A percentile compares a stretch with the other conserved stretches of the same genome.
These are phyloP conservation scores for Ciconia boyciana DNA, from an alignment of 2,113 vertebrate genomes.

Conservation along the genomic window DNA sequence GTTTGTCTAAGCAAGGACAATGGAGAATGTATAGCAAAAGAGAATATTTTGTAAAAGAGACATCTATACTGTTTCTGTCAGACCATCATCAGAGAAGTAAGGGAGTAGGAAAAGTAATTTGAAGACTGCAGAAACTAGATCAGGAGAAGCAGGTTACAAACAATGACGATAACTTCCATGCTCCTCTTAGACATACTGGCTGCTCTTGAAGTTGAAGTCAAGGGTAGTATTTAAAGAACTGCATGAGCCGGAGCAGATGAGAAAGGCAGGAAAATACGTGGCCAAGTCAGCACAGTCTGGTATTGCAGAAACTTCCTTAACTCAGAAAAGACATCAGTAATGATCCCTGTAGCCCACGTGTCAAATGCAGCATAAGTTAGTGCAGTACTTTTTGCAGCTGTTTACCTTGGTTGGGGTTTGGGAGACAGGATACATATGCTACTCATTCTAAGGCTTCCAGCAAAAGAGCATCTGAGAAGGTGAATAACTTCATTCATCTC, in stretches of 20 bases:
- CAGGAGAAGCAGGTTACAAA: neutral
- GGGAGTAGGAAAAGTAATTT: neutral
- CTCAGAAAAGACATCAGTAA: neutral
- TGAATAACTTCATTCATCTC: neutral
- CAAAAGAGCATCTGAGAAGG: constrained; percentile 9
- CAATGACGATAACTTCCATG: neutral
- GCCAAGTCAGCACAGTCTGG: neutral
- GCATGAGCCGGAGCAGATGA: neutral
- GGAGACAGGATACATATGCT: neutral
- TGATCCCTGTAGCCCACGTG: neutral
- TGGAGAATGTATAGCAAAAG: neutral
- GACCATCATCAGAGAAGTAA: neutral
- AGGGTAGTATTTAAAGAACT: neutral
- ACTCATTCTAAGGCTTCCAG: neutral
- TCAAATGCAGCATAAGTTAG: neutral
- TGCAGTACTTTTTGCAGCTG: neutral
- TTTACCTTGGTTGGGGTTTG: neutral
- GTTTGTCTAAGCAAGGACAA: neutral
- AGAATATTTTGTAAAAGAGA: neutral
- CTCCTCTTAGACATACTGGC: neutral
- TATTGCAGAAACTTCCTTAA: neutral
- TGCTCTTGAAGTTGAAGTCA: neutral
- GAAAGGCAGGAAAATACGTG: neutral
- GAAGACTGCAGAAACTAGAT: neutral
- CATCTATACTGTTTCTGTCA: neutral